Percentiles rank a stretch among this genome's conserved stretches.
These are phyloP conservation scores for Drosophila guanche DNA, from an alignment of 1,140 invertebrate genomes.

Conservation along the genomic window DNA sequence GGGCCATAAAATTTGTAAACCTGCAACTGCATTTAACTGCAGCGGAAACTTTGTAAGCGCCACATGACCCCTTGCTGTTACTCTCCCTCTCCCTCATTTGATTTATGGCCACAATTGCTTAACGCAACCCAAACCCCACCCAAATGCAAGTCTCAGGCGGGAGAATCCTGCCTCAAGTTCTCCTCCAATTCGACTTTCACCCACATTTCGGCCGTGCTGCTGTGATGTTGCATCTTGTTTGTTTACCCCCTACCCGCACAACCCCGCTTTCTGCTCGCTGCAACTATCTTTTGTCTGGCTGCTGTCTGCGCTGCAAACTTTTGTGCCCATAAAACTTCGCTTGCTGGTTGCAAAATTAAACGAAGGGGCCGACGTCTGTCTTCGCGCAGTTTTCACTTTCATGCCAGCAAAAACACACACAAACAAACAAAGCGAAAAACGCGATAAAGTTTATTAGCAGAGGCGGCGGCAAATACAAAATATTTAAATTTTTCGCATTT, in stretches of 20 bases:
- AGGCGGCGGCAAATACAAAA: constrained; percentile 5
- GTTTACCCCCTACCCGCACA: no score
- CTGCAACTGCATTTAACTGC: constrained; percentile 53
- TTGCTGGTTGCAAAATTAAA: not conserved
- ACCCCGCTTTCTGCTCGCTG: not conserved
- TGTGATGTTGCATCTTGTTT: not conserved
- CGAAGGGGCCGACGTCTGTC: constrained; percentile 3
- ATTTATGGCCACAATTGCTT: constrained; percentile 30
- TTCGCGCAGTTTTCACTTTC: constrained; percentile 28
- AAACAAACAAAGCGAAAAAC: constrained; percentile 5
- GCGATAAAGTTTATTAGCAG: constrained; percentile 23
- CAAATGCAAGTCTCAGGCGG: no score
- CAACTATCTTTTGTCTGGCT: constrained; percentile 15
- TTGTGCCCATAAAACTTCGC: constrained; percentile 2
- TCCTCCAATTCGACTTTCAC: not conserved
- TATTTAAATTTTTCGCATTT: not conserved
- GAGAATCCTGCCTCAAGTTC: not conserved
- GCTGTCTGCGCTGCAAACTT: constrained; percentile 20
- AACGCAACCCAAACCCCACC: no score
- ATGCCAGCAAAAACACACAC: no score
- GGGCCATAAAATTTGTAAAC: constrained; percentile 29
- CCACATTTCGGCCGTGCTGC: not conserved
- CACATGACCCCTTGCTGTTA: not conserved
- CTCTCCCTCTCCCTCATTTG: constrained; percentile 14
- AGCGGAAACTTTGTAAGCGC: constrained; percentile 41